These are phyloP conservation scores for Cataglyphis albicans DNA, from an alignment of 2,888 invertebrate species.

Conservation along the genomic window DNA sequence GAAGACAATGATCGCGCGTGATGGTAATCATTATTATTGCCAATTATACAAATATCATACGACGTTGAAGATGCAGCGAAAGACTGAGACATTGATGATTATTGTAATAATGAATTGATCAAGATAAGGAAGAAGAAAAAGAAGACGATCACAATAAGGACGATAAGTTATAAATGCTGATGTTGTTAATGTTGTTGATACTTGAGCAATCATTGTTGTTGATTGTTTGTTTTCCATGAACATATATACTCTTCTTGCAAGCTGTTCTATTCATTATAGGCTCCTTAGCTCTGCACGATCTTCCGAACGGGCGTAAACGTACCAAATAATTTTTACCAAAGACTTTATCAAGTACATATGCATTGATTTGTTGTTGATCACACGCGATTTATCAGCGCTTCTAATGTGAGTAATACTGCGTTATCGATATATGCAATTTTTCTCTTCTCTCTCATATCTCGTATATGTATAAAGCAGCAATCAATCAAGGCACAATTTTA, in stretches of 20 bases:
- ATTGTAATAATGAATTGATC: conserved; percentile 68
- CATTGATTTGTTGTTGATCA: conserved; percentile 12
- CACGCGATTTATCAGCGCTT: neutral
- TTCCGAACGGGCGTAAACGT: conserved; percentile 78
- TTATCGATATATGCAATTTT: conserved; percentile 48
- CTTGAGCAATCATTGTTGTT: conserved; percentile 82
- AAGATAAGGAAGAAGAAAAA: conserved; percentile 64
- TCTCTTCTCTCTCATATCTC: conserved; percentile 17
- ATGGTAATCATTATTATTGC: conserved; percentile 73
- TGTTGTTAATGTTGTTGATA: conserved; percentile 84
- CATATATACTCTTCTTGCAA: conserved; percentile 70
- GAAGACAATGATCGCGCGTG: conserved; percentile 74
- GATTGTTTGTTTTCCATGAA: conserved; percentile 81
- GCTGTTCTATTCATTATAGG: conserved; percentile 78
- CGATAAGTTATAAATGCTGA: conserved; percentile 78
- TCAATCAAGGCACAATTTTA: conserved; percentile 67
- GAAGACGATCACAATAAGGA: conserved; percentile 75
- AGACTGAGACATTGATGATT: conserved; percentile 73
- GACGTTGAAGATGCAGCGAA: conserved; percentile 69
- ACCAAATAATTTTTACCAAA: conserved; percentile 78
- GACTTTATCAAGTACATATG: conserved; percentile 50
- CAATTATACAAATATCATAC: conserved; percentile 66
- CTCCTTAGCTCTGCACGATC: conserved; percentile 73
- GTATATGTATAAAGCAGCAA: conserved; percentile 60
- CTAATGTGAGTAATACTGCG: conserved; percentile 35